phyloP scores from a whole-genome alignment of 2,888 invertebrate genomes.

The Dicycla oo region DNA sequence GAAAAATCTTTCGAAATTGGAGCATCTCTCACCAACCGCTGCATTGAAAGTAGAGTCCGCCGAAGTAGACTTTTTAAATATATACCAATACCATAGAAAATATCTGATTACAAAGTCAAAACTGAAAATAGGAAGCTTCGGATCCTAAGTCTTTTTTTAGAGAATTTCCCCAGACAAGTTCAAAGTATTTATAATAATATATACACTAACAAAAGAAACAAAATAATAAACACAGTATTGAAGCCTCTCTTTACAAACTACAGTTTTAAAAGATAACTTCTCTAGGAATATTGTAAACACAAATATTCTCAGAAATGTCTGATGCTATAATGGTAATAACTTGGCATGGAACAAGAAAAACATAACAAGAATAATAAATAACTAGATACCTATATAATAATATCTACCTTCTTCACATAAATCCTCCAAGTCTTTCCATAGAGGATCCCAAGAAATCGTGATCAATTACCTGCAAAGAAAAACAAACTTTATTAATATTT shows the following conservation, averaged over 20 bases:
- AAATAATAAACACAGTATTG: background rate
- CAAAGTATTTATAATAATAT: background rate
- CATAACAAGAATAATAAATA: slow-evolving; percentile 1
- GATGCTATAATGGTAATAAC: background rate
- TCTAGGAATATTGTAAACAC: background rate
- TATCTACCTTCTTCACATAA: slow-evolving; percentile 45
- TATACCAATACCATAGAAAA: no score
- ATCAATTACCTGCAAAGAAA: slow-evolving; percentile 68
- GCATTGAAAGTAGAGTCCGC: no score
- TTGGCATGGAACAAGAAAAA: background rate
- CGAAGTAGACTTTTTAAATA: no score
- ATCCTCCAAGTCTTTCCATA: slow-evolving; percentile 42
- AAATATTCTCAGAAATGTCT: slow-evolving; percentile 4
- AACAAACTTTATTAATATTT: slow-evolving; percentile 54
- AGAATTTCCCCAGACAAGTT: background rate
- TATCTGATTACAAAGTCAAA: no score
- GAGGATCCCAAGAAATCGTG: slow-evolving; percentile 54
- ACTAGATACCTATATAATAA: background rate
- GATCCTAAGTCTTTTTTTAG: no score
- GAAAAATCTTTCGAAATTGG: no score
- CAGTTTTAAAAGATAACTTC: background rate
- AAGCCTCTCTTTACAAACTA: background rate
- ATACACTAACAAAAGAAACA: background rate
- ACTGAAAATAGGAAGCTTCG: no score
- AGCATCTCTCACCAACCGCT: no score